A percentile compares a stretch with the other conserved stretches of the same genome.
Conservation (phyloP, 2,113 vertebrate species). For the Coreoperca whiteheadi region DNA sequence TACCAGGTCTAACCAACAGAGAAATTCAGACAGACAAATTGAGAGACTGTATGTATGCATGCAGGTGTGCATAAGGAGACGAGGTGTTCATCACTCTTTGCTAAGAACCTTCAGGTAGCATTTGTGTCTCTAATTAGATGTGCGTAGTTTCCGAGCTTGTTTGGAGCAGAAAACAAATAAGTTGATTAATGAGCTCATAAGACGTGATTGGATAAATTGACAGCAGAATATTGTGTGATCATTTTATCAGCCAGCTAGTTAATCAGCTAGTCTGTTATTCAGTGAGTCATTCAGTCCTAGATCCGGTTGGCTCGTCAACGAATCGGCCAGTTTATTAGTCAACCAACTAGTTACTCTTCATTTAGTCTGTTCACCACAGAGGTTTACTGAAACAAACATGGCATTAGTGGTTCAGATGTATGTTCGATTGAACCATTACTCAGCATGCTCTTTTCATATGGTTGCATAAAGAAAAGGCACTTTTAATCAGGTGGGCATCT, state of each 20-base stretch:
- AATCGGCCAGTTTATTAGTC: conserved; percentile 16
- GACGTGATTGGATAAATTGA: conserved; percentile 67
- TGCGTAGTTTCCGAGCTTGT: conserved; percentile 49
- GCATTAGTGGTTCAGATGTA: background rate
- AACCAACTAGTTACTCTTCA: conserved; percentile 9
- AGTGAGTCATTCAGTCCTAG: conserved; percentile 19
- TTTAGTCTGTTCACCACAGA: conserved; percentile 4
- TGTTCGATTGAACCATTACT: background rate
- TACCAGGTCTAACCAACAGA: background rate
- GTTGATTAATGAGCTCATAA: conserved; percentile 63
- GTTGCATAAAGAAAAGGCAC: background rate
- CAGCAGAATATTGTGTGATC: conserved; percentile 56
- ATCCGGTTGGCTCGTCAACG: conserved; percentile 14
- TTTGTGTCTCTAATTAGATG: conserved; percentile 67
- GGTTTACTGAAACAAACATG: background rate
- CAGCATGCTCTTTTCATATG: background rate
- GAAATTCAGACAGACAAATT: background rate
- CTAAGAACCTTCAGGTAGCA: conserved; percentile 59
- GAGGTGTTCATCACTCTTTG: conserved; percentile 64
- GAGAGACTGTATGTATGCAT: conserved; percentile 12
- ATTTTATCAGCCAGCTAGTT: conserved; percentile 57
- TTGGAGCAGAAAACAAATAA: conserved; percentile 65
- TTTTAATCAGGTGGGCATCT: background rate
- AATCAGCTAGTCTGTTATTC: conserved; percentile 26
- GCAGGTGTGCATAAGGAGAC: conserved; percentile 2